These are phyloP conservation scores for Hucho hucho DNA, from an alignment of 2,113 vertebrate genomes.

Conservation along the genomic window DNA sequence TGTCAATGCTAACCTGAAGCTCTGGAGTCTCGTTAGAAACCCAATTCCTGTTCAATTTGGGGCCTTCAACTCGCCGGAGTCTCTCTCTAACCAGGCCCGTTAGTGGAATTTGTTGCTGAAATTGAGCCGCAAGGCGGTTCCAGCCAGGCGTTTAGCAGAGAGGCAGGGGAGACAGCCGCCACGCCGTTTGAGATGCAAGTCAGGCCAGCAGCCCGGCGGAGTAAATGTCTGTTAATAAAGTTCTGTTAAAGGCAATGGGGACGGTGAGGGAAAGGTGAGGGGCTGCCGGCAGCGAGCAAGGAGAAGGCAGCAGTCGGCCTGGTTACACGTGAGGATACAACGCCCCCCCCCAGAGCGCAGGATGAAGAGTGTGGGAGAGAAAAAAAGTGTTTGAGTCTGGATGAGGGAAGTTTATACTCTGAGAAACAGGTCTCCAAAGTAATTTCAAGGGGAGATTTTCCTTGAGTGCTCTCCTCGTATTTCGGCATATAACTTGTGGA, in stretches of 20 bases:
- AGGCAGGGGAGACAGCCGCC: not conserved
- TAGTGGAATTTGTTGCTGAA: constrained; percentile 49
- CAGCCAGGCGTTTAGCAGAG: constrained; percentile 32
- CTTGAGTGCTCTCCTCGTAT: too few species aligned
- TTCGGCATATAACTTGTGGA: not conserved
- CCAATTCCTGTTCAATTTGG: constrained; percentile 50
- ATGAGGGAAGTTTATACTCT: not conserved
- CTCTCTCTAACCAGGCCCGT: constrained; percentile 38
- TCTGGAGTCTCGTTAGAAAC: constrained; percentile 63
- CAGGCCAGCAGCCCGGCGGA: constrained; percentile 20
- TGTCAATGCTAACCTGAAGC: constrained; percentile 50
- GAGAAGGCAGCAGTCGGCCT: not conserved
- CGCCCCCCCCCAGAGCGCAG: constrained; percentile 4
- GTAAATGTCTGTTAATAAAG: constrained; percentile 55
- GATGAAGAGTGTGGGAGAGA: not conserved
- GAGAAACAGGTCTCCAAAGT: too few species aligned
- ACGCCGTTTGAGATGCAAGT: constrained; percentile 46
- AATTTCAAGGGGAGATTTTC: too few species aligned
- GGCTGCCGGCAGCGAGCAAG: constrained; percentile 2
- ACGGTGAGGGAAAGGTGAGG: too few species aligned
- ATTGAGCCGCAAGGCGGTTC: constrained; percentile 46
- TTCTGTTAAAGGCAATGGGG: constrained; percentile 26
- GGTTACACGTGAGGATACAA: constrained; percentile 10
- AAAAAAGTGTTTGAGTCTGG: not conserved
- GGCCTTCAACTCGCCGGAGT: constrained; percentile 36